Base-by-base conservation (phyloP, 2,888 invertebrate species). In the Chymomyza amoena region DNA sequence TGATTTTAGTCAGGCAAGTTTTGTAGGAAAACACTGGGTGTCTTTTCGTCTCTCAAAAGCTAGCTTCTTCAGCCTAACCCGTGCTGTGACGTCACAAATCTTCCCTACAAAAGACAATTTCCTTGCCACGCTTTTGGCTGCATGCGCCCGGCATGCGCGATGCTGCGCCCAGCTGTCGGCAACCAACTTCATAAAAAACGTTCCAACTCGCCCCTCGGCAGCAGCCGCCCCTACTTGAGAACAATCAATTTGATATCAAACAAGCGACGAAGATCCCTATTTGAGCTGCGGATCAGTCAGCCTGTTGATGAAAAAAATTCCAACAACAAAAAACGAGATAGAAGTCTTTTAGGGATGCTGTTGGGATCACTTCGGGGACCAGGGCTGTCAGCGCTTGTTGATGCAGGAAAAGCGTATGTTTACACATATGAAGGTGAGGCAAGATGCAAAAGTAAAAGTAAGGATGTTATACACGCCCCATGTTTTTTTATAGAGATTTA, bases 231-330 rank as follows among this genome's bases (percentile, higher is more conserved):
- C 50, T 45, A 66, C 66, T 66, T 61, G 66, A 61, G 32, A 32
- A 64, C 78, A 67, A 79, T 87, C 79, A 85, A 85, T 75, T 83
- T 81, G 73, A 87, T 87, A 86, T 80, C 75, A 87, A 83, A 74
- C 57, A 65, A 60, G 63, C 60, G 60, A 52, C 50, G 59, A 60
- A 39, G 32, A 20, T 54, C 52, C 61, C 57, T 66, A 45, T 64
- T 32, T 59, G 39, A 20, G 15, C 32, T 61, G 61, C 52, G 54
- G 39, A 52, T 39, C 9, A 7, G 39, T 64, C 62, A 68, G 81
- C 74, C 79, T 85, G 77, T 77, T 77, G 72, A 71, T 60, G 67
- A 64, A 57, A 76, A 81, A 81, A 80, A 75, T 57, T 32, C 1
- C 0, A 32, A 32, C 6, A 32, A 32, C 5, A 61, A 15, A 64